Conservation (phyloP, 2,113 vertebrate genomes). For the Bubo blakistoni region DNA sequence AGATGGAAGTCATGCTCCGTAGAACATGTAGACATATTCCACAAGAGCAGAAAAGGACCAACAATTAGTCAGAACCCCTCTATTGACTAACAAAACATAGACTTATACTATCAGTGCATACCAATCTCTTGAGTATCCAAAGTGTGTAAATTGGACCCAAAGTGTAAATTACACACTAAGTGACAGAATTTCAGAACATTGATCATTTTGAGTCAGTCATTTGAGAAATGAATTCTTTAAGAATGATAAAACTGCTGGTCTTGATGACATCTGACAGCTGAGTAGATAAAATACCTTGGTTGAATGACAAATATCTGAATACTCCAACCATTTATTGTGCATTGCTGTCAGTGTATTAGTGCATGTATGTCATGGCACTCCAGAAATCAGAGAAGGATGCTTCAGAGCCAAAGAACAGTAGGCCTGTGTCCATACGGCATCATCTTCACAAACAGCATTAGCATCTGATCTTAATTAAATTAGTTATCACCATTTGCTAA, state of each 20-base stretch:
- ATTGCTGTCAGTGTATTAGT: background rate
- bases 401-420: slow-evolving; percentile 42
- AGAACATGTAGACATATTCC: background rate
- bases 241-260: slow-evolving; percentile 2
- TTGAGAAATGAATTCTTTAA: slow-evolving; percentile 19
- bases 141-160: background rate
- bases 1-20: background rate
- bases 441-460: slow-evolving; percentile 48
- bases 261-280: background rate
- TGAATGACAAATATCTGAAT: slow-evolving; percentile 5
- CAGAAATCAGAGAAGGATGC: background rate
- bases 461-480: slow-evolving; percentile 60
- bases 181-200: slow-evolving; percentile 16
- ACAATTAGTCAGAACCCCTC: background rate
- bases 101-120: background rate
- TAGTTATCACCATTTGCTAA: slow-evolving; percentile 50
- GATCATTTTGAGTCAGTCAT: background rate
- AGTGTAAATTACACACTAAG: slow-evolving; percentile 7
- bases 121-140: background rate
- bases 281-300: slow-evolving; percentile 3
- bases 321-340: background rate
- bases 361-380: background rate
- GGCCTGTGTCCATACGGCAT: slow-evolving; percentile 17
- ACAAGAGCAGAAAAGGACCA: background rate
- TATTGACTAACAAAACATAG: background rate